Conservation (phyloP, 2,113 vertebrate genomes). For the Corythaeola cristata region DNA sequence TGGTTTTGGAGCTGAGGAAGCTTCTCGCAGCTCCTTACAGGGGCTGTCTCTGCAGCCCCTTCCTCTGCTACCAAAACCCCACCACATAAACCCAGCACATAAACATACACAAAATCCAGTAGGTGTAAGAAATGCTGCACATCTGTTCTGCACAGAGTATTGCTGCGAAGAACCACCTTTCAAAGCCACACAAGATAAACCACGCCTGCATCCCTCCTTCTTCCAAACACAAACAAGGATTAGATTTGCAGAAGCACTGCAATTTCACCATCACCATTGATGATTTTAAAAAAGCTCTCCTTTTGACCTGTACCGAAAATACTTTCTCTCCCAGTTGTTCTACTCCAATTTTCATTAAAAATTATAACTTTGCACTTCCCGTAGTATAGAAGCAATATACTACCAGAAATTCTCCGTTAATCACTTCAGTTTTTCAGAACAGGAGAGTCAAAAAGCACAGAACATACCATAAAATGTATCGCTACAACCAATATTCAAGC, state of each 20-base stretch:
- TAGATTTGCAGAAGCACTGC: neutral
- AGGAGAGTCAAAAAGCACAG: neutral
- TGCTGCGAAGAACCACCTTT: neutral
- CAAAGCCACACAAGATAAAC: neutral
- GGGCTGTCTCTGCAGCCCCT: no score
- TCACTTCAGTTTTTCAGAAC: neutral
- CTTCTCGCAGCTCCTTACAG: no score
- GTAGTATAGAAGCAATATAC: neutral
- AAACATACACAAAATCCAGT: no score
- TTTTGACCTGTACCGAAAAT: neutral
- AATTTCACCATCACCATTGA: neutral
- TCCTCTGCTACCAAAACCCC: no score
- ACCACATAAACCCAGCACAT: no score
- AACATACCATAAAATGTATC: neutral
- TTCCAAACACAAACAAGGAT: neutral
- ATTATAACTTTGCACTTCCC: neutral
- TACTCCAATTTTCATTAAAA: neutral
- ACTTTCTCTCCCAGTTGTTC: neutral
- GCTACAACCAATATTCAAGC: neutral
- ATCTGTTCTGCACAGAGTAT: neutral
- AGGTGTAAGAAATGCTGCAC: neutral
- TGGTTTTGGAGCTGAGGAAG: no score
- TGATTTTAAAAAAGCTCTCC: neutral
- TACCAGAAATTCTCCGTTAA: neutral
- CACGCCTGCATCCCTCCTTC: neutral